These are phyloP conservation scores for Meiosimyza decipiens DNA, from an alignment of 2,888 invertebrate genomes.

Conservation along the genomic window DNA sequence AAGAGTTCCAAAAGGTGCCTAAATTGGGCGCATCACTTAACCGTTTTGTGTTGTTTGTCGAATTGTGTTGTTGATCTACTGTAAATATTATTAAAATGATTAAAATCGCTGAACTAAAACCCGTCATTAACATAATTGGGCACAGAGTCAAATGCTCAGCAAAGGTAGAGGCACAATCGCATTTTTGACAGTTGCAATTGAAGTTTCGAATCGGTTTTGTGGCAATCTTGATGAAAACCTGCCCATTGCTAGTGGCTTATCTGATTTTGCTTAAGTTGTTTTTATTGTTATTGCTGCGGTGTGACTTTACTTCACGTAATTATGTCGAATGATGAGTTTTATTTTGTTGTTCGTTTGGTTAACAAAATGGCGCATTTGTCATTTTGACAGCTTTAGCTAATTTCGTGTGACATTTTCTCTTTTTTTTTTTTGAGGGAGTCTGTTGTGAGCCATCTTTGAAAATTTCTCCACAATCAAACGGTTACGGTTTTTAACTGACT, in stretches of 20 bases:
- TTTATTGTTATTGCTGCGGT: neutral
- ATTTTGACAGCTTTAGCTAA: constrained; percentile 22
- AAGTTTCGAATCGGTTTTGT: constrained; percentile 3
- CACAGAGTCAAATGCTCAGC: neutral
- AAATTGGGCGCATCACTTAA: constrained; percentile 1
- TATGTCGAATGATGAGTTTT: constrained; percentile 25
- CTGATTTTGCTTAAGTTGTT: constrained; percentile 20
- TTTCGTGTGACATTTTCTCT: constrained; percentile 21
- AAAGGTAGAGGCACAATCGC: neutral
- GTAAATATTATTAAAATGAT: constrained; percentile 60
- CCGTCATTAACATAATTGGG: constrained; percentile 51
- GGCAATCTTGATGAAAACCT: constrained; percentile 35
- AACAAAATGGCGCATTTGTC: constrained; percentile 35
- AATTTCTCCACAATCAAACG: constrained; percentile 22
- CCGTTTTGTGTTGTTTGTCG: constrained; percentile 9
- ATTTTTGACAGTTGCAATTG: constrained; percentile 23
- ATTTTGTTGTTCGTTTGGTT: constrained; percentile 17
- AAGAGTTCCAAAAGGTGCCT: neutral
- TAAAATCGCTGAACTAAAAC: constrained; percentile 52
- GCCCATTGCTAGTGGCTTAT: constrained; percentile 13
- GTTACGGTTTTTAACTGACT: constrained; percentile 23
- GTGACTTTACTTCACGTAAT: constrained; percentile 44
- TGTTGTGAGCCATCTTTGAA: neutral
- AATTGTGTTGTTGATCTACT: constrained; percentile 55
- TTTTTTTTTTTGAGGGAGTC: neutral